phyloP scores from a whole-genome alignment of 2,888 invertebrate genomes.

The Cephus spinipes region DNA sequence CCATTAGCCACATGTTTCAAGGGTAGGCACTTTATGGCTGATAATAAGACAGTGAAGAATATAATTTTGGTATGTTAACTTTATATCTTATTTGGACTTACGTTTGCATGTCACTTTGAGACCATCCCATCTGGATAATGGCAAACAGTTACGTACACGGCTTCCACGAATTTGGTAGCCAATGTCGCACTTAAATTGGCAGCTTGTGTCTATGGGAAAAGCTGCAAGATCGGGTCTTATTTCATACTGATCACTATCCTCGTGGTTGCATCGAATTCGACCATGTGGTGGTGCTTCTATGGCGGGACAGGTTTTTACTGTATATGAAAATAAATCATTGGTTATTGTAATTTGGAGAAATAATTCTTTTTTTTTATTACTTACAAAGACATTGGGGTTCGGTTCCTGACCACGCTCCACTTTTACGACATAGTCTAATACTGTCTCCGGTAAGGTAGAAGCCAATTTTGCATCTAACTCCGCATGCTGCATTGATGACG shows the following conservation, averaged over 20 bases:
- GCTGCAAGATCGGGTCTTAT: conserved; percentile 54
- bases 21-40: conserved; percentile 68
- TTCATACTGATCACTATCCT: conserved; percentile 64
- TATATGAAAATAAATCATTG: neutral
- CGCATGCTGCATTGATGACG: conserved; percentile 78
- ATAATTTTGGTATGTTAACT: conserved; percentile 6
- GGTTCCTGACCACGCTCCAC: conserved; percentile 77
- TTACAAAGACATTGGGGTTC: conserved; percentile 74
- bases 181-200: conserved; percentile 73
- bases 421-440: conserved; percentile 73
- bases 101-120: conserved; percentile 75
- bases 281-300: conserved; percentile 71
- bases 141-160: conserved; percentile 73
- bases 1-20: conserved; percentile 70
- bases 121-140: conserved; percentile 78
- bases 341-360: neutral
- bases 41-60: conserved; percentile 19
- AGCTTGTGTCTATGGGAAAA: conserved; percentile 74
- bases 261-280: conserved; percentile 67
- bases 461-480: conserved; percentile 75
- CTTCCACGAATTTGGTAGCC: conserved; percentile 76
- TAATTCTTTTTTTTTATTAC: conserved; percentile 33
- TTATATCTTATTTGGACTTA: conserved; percentile 50
- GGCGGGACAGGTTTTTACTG: conserved; percentile 75
- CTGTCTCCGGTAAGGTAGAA: conserved; percentile 70